Evolutionary conservation across 2,888 invertebrate species (phyloP), one percentile per base, ranked within the genome.

Genomic region (Dascillus cervinus): DNA sequence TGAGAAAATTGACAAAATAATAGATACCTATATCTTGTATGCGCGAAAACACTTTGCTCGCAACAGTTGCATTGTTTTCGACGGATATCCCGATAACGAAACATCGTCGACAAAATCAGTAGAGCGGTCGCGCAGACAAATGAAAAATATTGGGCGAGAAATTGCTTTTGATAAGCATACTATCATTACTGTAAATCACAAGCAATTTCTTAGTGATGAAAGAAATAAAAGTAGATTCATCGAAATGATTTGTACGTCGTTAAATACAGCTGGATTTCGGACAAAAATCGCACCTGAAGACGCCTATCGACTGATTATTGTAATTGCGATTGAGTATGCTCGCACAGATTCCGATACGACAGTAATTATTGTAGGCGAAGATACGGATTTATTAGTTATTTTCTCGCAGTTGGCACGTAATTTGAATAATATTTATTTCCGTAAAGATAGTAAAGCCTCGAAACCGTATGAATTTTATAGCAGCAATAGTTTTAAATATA

Each of bases 151-250:
- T n/a, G n/a, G n/a, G n/a, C n/a, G n/a, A n/a, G n/a, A n/a, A n/a
- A n/a, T n/a, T n/a, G n/a, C n/a, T n/a, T n/a, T n/a, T n/a, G n/a
- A n/a, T n/a, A n/a, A n/a, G n/a, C n/a, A n/a, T n/a, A n/a, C n/a
- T n/a, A 44, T 45, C 47, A 43, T 45, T 45, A 33, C 49, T 27
- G 44, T 46, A 44, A 34, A 26, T 34, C 48, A 49, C 43, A 44
- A 48, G 37, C 41, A 38, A 34, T 41, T 48, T 40, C 39, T 47
- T 36, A 42, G 39, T 35, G 45, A 48, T 33, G 35, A 48, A 33
- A 43, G 42, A 40, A 49, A 52, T 22, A 49, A 52, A 43, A 34
- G 39, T 5, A 46, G 43, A 43, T 33, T 49, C 34, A 50, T 54
- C 35, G 41, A 44, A 34, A 38, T 39, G 4, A 41, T 50, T 17